These are phyloP conservation scores for Enhydra lutris DNA, from an alignment of 2,113 vertebrate species.

Conservation along the genomic window DNA sequence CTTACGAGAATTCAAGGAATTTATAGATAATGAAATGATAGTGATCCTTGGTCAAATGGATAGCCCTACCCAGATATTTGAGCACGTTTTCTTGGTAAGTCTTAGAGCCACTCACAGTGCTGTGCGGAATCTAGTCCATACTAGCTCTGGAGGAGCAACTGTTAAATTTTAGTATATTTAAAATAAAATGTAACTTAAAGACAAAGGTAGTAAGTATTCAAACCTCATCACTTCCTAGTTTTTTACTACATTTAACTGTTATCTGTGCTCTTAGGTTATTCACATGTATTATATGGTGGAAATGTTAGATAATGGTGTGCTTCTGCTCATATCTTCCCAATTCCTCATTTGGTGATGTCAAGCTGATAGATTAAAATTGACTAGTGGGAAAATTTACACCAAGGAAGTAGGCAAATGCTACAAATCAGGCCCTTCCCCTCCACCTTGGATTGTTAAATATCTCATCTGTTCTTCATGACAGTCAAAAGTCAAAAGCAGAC, in stretches of 20 bases:
- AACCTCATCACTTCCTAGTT: background rate
- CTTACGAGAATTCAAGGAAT: slow-evolving; percentile 96
- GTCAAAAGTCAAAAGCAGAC: slow-evolving; percentile 4
- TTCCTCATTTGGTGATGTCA: background rate
- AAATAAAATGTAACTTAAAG: slow-evolving; percentile 41
- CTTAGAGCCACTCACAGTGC: background rate
- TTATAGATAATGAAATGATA: slow-evolving; percentile 99
- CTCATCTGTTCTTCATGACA: background rate
- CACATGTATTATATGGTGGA: background rate
- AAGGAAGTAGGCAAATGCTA: slow-evolving; percentile 16
- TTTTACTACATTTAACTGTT: background rate
- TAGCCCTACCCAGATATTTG: slow-evolving; percentile 97
- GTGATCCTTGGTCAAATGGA: slow-evolving; percentile 99
- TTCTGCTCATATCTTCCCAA: background rate
- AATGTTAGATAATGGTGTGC: background rate
- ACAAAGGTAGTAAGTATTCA: slow-evolving; percentile 7
- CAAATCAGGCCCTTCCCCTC: background rate
- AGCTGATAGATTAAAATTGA: slow-evolving; percentile 2
- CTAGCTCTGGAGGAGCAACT: background rate
- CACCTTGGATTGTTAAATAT: slow-evolving; percentile 7
- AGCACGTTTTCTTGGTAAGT: slow-evolving; percentile 96
- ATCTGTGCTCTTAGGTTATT: background rate
- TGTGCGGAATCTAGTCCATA: background rate
- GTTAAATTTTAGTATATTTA: slow-evolving; percentile 24
- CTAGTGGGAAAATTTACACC: background rate